These are phyloP conservation scores for Haliclona indistincta DNA, from an alignment of 37 sponge, comb jelly and placozoan species.

Conservation along the genomic window DNA sequence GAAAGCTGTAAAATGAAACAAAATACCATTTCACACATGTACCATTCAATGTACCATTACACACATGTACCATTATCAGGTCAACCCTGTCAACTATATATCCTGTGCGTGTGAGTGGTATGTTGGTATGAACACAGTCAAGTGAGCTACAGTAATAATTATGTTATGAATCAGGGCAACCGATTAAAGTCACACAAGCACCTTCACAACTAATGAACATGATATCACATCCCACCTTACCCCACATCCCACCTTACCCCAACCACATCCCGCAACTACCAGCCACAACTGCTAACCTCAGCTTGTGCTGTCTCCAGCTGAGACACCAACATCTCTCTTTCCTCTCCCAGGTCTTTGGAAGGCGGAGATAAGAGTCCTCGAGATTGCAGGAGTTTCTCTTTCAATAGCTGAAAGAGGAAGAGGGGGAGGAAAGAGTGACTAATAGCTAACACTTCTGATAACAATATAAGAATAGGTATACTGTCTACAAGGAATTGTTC, in stretches of 20 bases:
- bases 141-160: too few relatives aligned
- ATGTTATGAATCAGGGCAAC: too few relatives aligned
- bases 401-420: not conserved
- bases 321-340: constrained; percentile 26
- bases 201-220: too few relatives aligned
- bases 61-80: too few relatives aligned
- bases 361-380: not conserved
- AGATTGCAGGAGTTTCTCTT: not conserved
- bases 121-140: too few relatives aligned
- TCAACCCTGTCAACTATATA: not conserved
- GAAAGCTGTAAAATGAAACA: not conserved
- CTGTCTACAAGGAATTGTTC: not conserved
- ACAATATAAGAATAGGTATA: not conserved
- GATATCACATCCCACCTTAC: too few relatives aligned
- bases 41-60: too few relatives aligned
- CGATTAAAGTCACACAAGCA: too few relatives aligned
- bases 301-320: constrained; percentile 47
- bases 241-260: too few relatives aligned
- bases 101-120: not conserved
- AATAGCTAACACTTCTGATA: not conserved
- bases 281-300: constrained; percentile 6
- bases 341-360: not conserved
- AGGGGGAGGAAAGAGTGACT: not conserved
- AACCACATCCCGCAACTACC: too few relatives aligned
- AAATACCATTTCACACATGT: not conserved